Conservation (phyloP, 2,113 vertebrate genomes). For the Ictalurus punctatus region DNA sequence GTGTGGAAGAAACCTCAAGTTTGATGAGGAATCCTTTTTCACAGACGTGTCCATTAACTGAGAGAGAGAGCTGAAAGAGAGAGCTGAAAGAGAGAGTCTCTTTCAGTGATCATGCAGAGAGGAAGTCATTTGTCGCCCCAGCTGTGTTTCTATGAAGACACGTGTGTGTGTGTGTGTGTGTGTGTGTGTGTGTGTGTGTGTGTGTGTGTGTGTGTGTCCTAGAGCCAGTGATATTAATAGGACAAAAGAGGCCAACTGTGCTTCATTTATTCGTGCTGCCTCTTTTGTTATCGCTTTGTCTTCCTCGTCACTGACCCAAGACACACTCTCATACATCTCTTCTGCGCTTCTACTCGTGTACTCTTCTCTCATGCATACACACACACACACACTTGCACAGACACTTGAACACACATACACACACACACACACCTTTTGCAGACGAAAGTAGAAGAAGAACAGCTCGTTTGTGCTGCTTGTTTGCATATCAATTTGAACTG, state of each 20-base stretch:
- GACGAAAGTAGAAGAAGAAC: background rate
- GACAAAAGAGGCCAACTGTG: slow-evolving; percentile 59
- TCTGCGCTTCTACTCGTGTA: background rate
- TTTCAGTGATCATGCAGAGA: slow-evolving; percentile 61
- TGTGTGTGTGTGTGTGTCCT: slow-evolving; percentile 21
- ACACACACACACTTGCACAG: slow-evolving; percentile 7
- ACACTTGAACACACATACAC: slow-evolving; percentile 9
- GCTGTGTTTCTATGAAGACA: slow-evolving; percentile 63
- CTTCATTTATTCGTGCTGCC: slow-evolving; percentile 29
- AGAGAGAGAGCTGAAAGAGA: background rate
- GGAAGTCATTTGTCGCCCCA: slow-evolving; percentile 75
- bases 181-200: slow-evolving; percentile 51
- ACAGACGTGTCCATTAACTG: background rate
- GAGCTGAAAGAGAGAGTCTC: slow-evolving; percentile 54
- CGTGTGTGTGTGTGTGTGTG: slow-evolving; percentile 52
- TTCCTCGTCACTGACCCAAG: slow-evolving; percentile 37
- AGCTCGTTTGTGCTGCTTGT: background rate
- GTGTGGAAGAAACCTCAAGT: background rate
- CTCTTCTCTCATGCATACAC: background rate
- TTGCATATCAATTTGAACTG: slow-evolving; percentile 45
- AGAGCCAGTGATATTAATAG: slow-evolving; percentile 61
- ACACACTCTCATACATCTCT: background rate
- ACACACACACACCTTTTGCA: slow-evolving; percentile 36
- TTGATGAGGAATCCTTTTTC: slow-evolving; percentile 13
- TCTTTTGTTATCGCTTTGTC: slow-evolving; percentile 42